A percentile compares a stretch with the other conserved stretches of the same genome.
phyloP scores from a whole-genome alignment of 1,140 invertebrate genomes.

The Heliconius melpomene region DNA sequence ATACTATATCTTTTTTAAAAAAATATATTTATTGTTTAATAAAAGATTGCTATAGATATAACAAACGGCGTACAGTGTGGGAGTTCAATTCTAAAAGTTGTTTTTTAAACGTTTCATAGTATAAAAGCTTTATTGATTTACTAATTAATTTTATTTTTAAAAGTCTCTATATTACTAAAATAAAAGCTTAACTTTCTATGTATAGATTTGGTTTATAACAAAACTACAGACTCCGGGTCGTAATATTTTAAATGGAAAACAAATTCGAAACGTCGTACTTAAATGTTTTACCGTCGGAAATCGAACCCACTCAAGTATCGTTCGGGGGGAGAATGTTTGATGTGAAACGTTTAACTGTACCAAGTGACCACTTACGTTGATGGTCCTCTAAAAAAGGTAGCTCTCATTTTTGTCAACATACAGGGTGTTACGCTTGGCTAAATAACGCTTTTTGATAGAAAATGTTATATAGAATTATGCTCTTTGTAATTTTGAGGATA shows the following conservation, averaged over 20 bases:
- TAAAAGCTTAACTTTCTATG: no score
- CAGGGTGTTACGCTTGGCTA: slow-evolving; percentile 25
- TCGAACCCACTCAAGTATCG: slow-evolving; percentile 35
- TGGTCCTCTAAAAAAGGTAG: slow-evolving; percentile 32
- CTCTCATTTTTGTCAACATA: slow-evolving; percentile 33
- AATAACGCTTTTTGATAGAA: slow-evolving; percentile 23
- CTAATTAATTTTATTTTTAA: no score
- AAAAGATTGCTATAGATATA: neutral
- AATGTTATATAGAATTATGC: slow-evolving; percentile 16
- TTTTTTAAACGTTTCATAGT: slow-evolving; percentile 27
- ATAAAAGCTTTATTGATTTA: neutral
- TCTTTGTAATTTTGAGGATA: neutral
- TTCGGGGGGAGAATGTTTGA: slow-evolving; percentile 37
- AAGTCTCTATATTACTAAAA: no score
- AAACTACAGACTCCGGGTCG: neutral
- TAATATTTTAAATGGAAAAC: slow-evolving; percentile 16
- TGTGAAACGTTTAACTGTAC: slow-evolving; percentile 36
- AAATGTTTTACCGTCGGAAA: slow-evolving; percentile 33
- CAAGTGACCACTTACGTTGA: slow-evolving; percentile 38
- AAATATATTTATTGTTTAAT: no score
- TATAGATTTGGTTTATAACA: neutral
- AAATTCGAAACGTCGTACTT: slow-evolving; percentile 21
- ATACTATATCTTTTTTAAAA: no score
- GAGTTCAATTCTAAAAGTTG: slow-evolving; percentile 2
- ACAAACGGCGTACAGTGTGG: neutral